Evolutionary conservation across 2,113 vertebrate species (phyloP), one percentile per base, ranked within the genome.

Genomic region (Corydoras maculifer): DNA sequence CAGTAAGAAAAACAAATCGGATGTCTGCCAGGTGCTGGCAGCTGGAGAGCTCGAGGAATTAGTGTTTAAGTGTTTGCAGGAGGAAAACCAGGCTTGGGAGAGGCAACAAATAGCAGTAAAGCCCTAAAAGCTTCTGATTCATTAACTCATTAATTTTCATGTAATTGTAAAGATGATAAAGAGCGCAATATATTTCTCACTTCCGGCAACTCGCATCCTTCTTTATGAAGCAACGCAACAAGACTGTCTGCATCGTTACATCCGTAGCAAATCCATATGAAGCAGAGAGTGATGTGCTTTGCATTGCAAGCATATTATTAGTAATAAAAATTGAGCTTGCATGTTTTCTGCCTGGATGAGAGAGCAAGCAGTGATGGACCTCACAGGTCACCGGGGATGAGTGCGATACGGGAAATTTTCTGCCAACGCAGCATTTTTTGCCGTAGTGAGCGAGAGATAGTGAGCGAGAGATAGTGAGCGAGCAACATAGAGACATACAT

Each of bases 391-490:
- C 15, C 18, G 43, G 35, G 67, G 63, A 78, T 59, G 59, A 57
- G 14, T 7, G 54, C 54, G 6, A 15, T n/a, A 62, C 61, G 35
- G 50, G 62, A 31, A 62, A 50, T 43, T n/a, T 73, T 32, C 50
- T 12, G 35, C 62, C 2, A 6, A 62, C 49, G 63, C 62, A 66
- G 62, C 29, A 25, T 2, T 69, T 73, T 73, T 62, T 58, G 57
- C 13, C 14, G 25, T 13, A 62, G 18, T 8, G 35, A 69, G 9
- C 80, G 75, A 79, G 79, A 84, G 75, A 68, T 68, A 81, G 73
- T 75, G 69, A 78, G 48, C 9, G 18, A 48, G 59, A 68, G 29
- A 53, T 30, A 70, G 74, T 25, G 71, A 71, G 59, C 65, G 4
- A 29, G 70, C 57, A 8, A 18, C 18, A 25, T 25, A 25, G 18